These are phyloP conservation scores for Grammomys dolichurus DNA, from an alignment of 2,113 vertebrate species.

Conservation along the genomic window DNA sequence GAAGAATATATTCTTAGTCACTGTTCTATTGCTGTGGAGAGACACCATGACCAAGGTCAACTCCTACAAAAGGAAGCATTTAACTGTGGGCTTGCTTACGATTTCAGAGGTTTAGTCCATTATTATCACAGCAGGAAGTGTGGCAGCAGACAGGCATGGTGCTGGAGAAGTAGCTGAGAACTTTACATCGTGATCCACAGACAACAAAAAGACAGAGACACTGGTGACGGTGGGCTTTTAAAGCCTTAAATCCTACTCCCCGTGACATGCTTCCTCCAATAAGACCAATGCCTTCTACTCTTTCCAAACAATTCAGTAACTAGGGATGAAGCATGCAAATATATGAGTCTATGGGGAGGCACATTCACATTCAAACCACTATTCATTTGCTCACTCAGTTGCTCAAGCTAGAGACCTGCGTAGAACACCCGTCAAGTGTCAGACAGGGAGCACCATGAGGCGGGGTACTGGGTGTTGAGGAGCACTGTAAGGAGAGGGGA, in stretches of 20 bases:
- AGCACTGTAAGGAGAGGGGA: neutral
- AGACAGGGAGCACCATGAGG: neutral
- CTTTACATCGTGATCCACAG: neutral
- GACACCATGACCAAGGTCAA: neutral
- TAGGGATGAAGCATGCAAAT: neutral
- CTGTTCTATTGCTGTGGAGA: neutral
- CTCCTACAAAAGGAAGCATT: neutral
- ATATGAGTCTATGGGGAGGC: neutral
- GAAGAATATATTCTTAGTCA: neutral
- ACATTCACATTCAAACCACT: neutral
- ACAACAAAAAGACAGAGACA: neutral
- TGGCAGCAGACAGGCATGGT: neutral
- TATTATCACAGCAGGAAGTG: neutral
- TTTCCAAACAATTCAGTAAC: neutral
- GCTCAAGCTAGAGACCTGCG: neutral
- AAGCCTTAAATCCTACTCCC: neutral
- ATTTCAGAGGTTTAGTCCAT: neutral
- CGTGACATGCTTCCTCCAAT: neutral
- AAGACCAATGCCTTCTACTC: neutral
- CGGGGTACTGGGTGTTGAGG: neutral
- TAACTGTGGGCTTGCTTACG: neutral
- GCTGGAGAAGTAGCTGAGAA: neutral
- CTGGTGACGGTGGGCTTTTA: neutral
- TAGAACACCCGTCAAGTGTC: too few species aligned
- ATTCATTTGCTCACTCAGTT: neutral